Evolutionary conservation across 2,888 invertebrate species (phyloP), one percentile per base, ranked within the genome.

Genomic region (Pseudoips prasinana): DNA sequence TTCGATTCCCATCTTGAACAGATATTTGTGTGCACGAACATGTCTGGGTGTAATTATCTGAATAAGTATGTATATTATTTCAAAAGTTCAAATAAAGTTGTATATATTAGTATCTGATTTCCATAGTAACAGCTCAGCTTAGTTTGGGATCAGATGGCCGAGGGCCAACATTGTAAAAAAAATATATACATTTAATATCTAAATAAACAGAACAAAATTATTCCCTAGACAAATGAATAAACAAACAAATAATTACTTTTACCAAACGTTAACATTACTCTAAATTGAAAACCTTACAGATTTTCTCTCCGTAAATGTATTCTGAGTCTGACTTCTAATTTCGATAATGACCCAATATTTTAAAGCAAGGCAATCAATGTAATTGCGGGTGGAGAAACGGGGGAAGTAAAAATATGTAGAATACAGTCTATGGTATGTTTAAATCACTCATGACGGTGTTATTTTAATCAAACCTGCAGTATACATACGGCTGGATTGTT

Each of bases 301-400:
- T 51, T 40, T 46, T 27, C 36, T 39, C 38, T 30, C 25, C 18
- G 25, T 36, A 37, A 44, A 45, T 29, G 17, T 41, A 46, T 33
- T 41, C 33, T 30, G 35, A 43, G 38, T 40, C 37, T 28, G 29
- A 39, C 32, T 43, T 10, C 45, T 54, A 57, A 57, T 52, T 57
- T 33, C 31, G 27, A 45, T 53, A 55, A 57, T 55, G 46, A 55
- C 39, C 39, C 43, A 44, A 46, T 46, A 44, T 46, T 38, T 49
- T 26, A 49, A 51, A 46, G 46, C 27, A 33, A 41, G 6, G 50
- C 42, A 56, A 58, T 56, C 58, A 46, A 44, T 40, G 46, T 41
- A 39, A 55, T 57, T 53, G 54, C 40, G 4, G 39, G 32, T 18
- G 22, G 29, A 33, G 27, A 35, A 33, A 36, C 7, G 9, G 22